Percentiles rank a stretch among this genome's conserved stretches.
Conservation (phyloP, 2,888 invertebrate species). For the Euspilapteryx auroguttella region DNA sequence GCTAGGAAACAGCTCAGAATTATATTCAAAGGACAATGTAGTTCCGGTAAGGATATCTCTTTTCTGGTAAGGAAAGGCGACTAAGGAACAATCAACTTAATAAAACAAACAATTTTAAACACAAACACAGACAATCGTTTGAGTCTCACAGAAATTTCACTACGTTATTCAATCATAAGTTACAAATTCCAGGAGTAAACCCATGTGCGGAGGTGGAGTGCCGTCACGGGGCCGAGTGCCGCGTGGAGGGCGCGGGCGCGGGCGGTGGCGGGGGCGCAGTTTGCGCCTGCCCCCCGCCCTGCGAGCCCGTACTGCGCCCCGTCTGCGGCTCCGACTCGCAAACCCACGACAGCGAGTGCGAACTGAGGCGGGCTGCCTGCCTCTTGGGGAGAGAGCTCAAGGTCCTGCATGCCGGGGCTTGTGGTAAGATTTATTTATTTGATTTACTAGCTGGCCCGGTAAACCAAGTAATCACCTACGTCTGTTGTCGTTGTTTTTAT, state of each 20-base stretch:
- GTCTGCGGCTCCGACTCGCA: constrained; percentile 85
- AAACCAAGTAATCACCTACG: too few relatives aligned
- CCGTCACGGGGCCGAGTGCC: constrained; percentile 78
- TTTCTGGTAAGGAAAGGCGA: background rate
- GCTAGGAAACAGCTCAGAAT: constrained; percentile 73
- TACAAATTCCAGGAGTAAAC: constrained; percentile 82
- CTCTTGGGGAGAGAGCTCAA: constrained; percentile 47
- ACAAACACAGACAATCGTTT: too few relatives aligned
- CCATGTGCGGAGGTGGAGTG: constrained; percentile 83
- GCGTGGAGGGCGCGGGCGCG: constrained; percentile 79
- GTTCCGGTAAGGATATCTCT: constrained; percentile 60
- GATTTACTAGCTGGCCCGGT: too few relatives aligned
- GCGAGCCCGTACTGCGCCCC: constrained; percentile 77
- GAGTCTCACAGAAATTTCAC: too few relatives aligned
- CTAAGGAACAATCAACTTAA: too few relatives aligned
- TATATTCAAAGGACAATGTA: constrained; percentile 82
- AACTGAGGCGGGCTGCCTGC: constrained; percentile 74
- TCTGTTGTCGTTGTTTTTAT: too few relatives aligned
- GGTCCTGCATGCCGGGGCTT: constrained; percentile 46
- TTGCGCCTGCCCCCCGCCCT: constrained; percentile 81
- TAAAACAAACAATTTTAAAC: too few relatives aligned
- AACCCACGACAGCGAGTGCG: constrained; percentile 84
- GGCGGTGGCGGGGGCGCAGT: constrained; percentile 80
- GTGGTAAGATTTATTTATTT: constrained; percentile 21
- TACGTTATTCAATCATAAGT: too few relatives aligned